Evolutionary conservation across 1,140 invertebrate species (phyloP).

Genomic region (Drosophila kikkawai): DNA sequence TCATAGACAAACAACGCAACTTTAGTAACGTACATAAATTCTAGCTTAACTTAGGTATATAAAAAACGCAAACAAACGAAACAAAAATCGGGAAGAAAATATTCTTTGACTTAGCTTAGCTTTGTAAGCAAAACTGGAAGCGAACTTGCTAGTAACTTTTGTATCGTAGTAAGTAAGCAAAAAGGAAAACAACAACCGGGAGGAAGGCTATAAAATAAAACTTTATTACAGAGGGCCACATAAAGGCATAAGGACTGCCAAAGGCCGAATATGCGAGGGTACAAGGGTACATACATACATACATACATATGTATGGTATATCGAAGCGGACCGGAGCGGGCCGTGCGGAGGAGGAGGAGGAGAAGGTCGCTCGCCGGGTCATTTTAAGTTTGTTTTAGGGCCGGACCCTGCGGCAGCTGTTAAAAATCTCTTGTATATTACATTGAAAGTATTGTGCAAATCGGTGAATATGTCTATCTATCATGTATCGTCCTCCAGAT

Average conservation of each 20-base stretch:
- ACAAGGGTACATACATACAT: slow-evolving; percentile 7
- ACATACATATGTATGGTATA: background rate
- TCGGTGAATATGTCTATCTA: slow-evolving; percentile 79
- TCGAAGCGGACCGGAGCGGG: background rate
- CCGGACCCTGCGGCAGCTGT: slow-evolving; percentile 52
- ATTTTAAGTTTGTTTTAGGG: slow-evolving; percentile 48
- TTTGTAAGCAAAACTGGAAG: slow-evolving; percentile 54
- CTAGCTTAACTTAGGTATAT: slow-evolving; percentile 63
- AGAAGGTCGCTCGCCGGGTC: slow-evolving; percentile 13
- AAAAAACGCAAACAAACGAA: slow-evolving; percentile 43
- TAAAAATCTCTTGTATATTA: slow-evolving; percentile 70
- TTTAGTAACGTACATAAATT: slow-evolving; percentile 50
- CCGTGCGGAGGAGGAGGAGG: background rate
- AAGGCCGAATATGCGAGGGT: slow-evolving; percentile 14
- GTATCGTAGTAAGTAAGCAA: slow-evolving; percentile 55
- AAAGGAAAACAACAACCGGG: slow-evolving; percentile 40
- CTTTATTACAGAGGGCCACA: slow-evolving; percentile 71
- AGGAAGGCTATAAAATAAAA: slow-evolving; percentile 70
- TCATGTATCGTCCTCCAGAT: slow-evolving; percentile 88
- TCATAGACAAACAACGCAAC: slow-evolving; percentile 53
- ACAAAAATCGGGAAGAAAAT: slow-evolving; percentile 53
- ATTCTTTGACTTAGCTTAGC: slow-evolving; percentile 62
- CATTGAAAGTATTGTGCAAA: slow-evolving; percentile 65
- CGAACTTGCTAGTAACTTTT: slow-evolving; percentile 46
- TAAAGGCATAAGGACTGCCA: slow-evolving; percentile 48